Evolutionary conservation across 2,888 invertebrate species (phyloP).

Genomic region (Himalopsyche japonica): DNA sequence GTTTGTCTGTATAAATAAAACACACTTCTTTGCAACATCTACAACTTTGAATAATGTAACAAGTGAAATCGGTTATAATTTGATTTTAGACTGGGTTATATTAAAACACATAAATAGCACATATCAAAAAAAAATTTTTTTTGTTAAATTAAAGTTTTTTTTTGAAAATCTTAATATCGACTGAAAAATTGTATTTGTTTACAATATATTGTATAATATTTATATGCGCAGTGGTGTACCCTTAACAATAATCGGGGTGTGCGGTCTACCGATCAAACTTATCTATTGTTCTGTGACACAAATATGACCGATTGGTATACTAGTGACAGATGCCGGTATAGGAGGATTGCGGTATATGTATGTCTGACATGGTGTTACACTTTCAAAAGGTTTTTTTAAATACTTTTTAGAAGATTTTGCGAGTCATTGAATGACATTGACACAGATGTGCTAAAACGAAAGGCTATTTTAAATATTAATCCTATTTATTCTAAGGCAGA

Average conservation of each 20-base stretch:
- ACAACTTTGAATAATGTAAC: too few relatives aligned
- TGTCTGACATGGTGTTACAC: neutral
- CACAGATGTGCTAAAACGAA: neutral
- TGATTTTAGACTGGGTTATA: too few relatives aligned
- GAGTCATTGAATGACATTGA: neutral
- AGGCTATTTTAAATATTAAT: too few relatives aligned
- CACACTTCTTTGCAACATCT: too few relatives aligned
- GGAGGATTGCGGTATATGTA: conserved; percentile 1
- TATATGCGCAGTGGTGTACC: neutral
- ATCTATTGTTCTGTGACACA: neutral
- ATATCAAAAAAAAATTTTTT: too few relatives aligned
- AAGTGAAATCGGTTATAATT: too few relatives aligned
- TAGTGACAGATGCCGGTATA: conserved; percentile 25
- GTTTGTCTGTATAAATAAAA: too few relatives aligned
- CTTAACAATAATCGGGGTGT: neutral
- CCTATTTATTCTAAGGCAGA: too few relatives aligned
- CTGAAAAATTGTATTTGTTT: neutral
- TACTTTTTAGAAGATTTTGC: neutral
- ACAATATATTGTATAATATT: neutral
- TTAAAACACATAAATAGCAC: too few relatives aligned
- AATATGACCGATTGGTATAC: conserved; percentile 30
- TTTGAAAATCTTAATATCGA: too few relatives aligned
- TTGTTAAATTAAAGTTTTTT: too few relatives aligned
- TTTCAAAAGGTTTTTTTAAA: neutral
- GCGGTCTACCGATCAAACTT: neutral